Evolutionary conservation across 2,797 vertebrate genomes (phyloP), one percentile per base, ranked within the genome.

Genomic region (Tapirus indicus): DNA sequence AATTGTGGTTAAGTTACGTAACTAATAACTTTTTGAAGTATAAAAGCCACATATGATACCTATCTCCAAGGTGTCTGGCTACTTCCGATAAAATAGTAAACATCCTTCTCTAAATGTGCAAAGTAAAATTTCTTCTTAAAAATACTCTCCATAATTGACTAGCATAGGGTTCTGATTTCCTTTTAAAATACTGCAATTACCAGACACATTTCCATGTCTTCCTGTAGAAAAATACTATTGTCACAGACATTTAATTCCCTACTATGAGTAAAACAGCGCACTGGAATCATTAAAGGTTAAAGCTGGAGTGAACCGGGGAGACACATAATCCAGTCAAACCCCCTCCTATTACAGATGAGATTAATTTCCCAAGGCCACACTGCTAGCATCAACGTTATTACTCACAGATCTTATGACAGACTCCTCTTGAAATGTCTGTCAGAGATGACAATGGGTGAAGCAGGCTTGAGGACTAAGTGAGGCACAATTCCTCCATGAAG

Each of bases 51-150:
- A 78, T 78, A 12, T 54, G 16, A 88, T 58, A 68, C 25, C 38
- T 35, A n/a, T 78, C 62, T 77, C 88, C 62, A 94, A 52, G 5
- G 13, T 21, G 18, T 44, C 58, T 87, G 25, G 29, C 56, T 89
- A 71, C 85, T 94, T 95, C 47, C 47, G 94, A 92, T 90, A 94
- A 96, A 91, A 88, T 80, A 85, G 32, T 89, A 32, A 90, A 79
- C 10, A 72, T 75, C 47, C 12, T 14, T 97, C 84, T 95, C 18
- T 90, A 91, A 92, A 77, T 52, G 41, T 91, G 18, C 17, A 91
- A 58, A 77, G 52, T 75, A 58, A 72, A 89, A 79, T 68, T 92
- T 69, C 35, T 80, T 88, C 44, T 94, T 93, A 29, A 91, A 84
- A 69, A 88, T 74, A 88, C 25, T 66, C 47, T 47, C 64, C n/a